Conservation (phyloP, 2,888 invertebrate genomes). For the Mycalesis mineus region DNA sequence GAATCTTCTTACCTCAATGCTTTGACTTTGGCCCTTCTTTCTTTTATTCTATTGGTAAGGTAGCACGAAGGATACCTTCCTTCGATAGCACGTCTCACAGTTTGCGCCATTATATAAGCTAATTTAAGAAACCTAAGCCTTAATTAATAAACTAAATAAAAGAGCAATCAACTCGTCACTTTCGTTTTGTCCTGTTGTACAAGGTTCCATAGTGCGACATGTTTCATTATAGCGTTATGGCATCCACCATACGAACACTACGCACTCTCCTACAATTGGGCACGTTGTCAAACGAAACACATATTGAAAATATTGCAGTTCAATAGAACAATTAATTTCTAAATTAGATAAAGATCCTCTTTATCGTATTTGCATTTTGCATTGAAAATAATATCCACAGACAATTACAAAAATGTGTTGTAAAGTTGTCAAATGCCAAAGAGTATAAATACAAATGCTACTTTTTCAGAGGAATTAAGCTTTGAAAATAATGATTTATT, state of each 20-base stretch:
- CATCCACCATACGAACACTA: slow-evolving; percentile 23
- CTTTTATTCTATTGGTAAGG: slow-evolving; percentile 83
- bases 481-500: too few relatives aligned
- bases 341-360: not conserved
- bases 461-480: too few relatives aligned
- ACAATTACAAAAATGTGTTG: not conserved
- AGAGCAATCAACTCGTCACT: slow-evolving; percentile 66
- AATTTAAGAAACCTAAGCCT: slow-evolving; percentile 43
- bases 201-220: slow-evolving; percentile 68
- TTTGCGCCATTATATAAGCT: slow-evolving; percentile 82
- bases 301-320: not conserved
- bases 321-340: not conserved
- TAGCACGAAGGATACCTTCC: slow-evolving; percentile 89
- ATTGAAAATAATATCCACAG: slow-evolving; percentile 2
- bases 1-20: slow-evolving; percentile 66
- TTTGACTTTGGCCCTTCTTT: slow-evolving; percentile 82
- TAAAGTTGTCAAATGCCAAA: not conserved
- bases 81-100: slow-evolving; percentile 83
- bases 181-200: slow-evolving; percentile 75
- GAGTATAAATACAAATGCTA: too few relatives aligned
- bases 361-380: not conserved
- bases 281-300: slow-evolving; percentile 8
- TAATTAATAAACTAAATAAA: slow-evolving; percentile 39
- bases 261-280: not conserved
- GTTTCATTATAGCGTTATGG: slow-evolving; percentile 47